Percentiles rank a stretch among this genome's conserved stretches.
Evolutionary conservation across 1,140 invertebrate species (phyloP).

Genomic region (Musca domestica): DNA sequence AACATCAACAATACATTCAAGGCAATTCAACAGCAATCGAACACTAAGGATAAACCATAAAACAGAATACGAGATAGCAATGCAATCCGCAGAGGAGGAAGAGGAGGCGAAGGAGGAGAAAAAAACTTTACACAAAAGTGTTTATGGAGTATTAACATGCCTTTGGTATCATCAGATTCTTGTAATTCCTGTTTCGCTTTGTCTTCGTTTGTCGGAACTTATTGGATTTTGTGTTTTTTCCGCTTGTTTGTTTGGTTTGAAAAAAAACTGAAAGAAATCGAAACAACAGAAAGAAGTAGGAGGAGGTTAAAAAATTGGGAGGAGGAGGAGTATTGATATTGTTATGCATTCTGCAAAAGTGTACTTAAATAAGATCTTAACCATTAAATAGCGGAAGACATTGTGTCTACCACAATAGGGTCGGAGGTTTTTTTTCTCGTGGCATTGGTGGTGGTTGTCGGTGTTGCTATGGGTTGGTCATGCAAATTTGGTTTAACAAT

Average conservation of each 20-base stretch:
- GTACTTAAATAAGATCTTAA: slow-evolving; percentile 8
- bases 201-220: not conserved
- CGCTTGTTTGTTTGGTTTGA: too few relatives aligned
- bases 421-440: too few relatives aligned
- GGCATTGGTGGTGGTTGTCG: too few relatives aligned
- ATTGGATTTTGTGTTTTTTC: not conserved
- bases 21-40: too few relatives aligned
- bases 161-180: not conserved
- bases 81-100: not conserved
- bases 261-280: too few relatives aligned
- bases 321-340: not conserved
- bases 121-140: slow-evolving; percentile 9
- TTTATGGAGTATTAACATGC: slow-evolving; percentile 13
- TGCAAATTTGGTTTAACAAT: too few relatives aligned
- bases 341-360: not conserved
- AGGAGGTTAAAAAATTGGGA: too few relatives aligned
- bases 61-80: not conserved
- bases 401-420: slow-evolving; percentile 14
- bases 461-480: too few relatives aligned
- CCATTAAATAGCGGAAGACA: slow-evolving; percentile 12
- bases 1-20: too few relatives aligned
- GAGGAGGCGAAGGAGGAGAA: too few relatives aligned
- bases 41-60: not conserved
- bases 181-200: not conserved
- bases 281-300: not conserved